Evolutionary conservation across 2,797 vertebrate species (phyloP), one percentile per base, ranked within the genome.

Genomic region (Mionectes olivaceus): DNA sequence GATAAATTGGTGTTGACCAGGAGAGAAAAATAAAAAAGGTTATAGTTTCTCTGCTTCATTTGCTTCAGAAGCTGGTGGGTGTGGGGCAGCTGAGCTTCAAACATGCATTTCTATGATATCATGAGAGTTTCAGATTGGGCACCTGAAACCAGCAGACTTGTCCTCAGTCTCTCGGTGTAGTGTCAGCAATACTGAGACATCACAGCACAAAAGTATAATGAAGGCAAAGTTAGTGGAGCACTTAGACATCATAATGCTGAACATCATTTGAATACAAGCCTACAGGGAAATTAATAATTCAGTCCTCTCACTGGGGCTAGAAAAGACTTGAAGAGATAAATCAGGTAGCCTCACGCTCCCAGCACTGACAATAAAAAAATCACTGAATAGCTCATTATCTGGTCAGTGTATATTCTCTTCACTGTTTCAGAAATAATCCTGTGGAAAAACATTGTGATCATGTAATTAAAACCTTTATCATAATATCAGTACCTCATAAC

Each of bases 261-360:
- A 70, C 15, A 12, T 19, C 1, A 5, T 50, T 79, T 0, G 0
- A 46, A 64, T 35, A 56, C 17, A 32, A 71, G n/a, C 17, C 35
- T 50, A 60, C 7, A 23, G 53, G 13, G 41, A 90, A 87, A 85
- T 80, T 2, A 83, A 49, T 73, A 88, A 86, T 65, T 61, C 64
- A 93, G 23, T 74, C 46, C 25, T 77, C 32, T 65, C 37, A n/a
- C 7, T 10, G 57, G n/a, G 18, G 18, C 49, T 86, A 76, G 43
- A 90, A 75, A 84, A 80, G 19, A 49, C 43, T 33, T 2, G 1
- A 68, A 60, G 19, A 78, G 8, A 50, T 43, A 82, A 79, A 82
- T 16, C 35, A 35, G 35, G 22, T 25, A 74, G 33, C 12, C 17
- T 32, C 27, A 75, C 27, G 39, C 8, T n/a, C 3, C 9, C 23